Conservation (phyloP, 2,888 invertebrate genomes). For the Crioceris asparagi region DNA sequence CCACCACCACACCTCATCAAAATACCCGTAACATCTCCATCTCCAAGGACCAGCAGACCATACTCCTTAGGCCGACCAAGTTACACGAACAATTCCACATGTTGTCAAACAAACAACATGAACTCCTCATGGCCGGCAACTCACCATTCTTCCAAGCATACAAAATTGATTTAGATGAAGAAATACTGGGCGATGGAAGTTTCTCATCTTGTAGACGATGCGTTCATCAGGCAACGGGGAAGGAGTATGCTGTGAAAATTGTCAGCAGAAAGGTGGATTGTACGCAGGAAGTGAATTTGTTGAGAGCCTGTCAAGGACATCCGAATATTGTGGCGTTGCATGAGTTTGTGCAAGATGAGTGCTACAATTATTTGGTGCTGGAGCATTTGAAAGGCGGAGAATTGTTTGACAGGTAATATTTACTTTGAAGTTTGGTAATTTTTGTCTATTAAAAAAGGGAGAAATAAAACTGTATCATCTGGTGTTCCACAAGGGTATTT, state of each 20-base stretch:
- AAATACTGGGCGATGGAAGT: conserved; percentile 76
- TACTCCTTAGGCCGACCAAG: conserved; percentile 51
- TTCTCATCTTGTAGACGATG: conserved; percentile 79
- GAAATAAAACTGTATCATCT: too few relatives aligned
- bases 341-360: conserved; percentile 73
- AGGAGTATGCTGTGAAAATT: conserved; percentile 83
- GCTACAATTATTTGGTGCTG: conserved; percentile 80
- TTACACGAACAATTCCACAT: conserved; percentile 29
- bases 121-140: conserved; percentile 36
- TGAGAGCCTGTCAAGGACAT: conserved; percentile 80
- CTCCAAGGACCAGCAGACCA: conserved; percentile 63
- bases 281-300: conserved; percentile 62
- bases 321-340: conserved; percentile 75
- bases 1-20: conserved; percentile 63
- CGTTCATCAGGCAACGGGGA: conserved; percentile 49
- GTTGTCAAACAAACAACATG: conserved; percentile 28
- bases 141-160: conserved; percentile 82
- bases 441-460: too few relatives aligned
- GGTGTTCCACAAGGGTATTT: too few relatives aligned
- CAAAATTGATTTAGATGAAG: conserved; percentile 57
- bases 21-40: conserved; percentile 68
- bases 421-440: too few relatives aligned
- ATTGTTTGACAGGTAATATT: conserved; percentile 52
- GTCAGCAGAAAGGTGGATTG: conserved; percentile 56
- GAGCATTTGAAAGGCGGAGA: conserved; percentile 82